These are phyloP conservation scores for Octodon degus DNA, from an alignment of 2,113 vertebrate species.

Conservation along the genomic window DNA sequence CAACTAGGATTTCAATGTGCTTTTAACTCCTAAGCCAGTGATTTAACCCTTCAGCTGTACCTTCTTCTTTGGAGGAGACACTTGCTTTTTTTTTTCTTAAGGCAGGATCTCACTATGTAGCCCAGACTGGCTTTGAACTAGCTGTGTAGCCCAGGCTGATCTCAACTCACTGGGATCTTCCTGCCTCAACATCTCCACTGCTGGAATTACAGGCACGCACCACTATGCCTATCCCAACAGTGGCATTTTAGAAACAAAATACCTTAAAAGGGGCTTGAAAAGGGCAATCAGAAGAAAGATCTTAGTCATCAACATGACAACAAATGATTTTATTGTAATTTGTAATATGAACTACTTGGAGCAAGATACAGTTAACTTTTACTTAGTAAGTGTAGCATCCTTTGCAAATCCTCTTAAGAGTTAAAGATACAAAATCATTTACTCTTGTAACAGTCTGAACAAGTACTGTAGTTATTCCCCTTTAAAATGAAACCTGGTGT, in stretches of 20 bases:
- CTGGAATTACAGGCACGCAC: neutral
- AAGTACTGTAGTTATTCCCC: neutral
- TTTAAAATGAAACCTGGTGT: neutral
- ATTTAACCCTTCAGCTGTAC: conserved; percentile 32
- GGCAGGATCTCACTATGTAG: neutral
- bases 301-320: conserved; percentile 4
- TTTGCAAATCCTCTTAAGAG: neutral
- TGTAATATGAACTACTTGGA: neutral
- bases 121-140: neutral
- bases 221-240: neutral
- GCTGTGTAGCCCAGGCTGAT: neutral
- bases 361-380: neutral
- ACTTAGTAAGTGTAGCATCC: neutral
- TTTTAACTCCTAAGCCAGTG: conserved; percentile 45
- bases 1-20: conserved; percentile 30
- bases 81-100: neutral
- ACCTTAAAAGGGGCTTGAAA: conserved; percentile 41
- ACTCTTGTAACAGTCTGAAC: neutral
- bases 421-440: neutral
- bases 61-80: conserved; percentile 54
- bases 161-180: neutral
- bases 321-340: conserved; percentile 22
- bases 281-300: neutral
- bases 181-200: neutral
- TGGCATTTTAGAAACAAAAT: neutral